Base-by-base conservation (phyloP, 1,140 invertebrate species). In the Bradysia coprophila region DNA sequence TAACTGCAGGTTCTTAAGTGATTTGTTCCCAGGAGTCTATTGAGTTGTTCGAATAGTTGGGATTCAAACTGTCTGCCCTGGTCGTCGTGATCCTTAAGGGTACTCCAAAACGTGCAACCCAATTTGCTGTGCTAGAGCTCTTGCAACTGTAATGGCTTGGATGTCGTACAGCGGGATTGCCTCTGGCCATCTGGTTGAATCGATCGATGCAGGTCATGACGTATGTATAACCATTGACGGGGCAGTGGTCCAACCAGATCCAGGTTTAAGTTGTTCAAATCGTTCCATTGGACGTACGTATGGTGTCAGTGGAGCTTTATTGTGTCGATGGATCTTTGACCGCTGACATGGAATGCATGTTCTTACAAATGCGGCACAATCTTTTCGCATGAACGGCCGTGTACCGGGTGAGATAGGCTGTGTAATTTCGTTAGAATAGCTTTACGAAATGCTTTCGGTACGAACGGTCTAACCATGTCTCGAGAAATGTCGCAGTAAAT, bases 101-200 rank as follows among this genome's bases (percentile, higher is more conserved):
- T 3, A 46, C 32, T 1, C 62, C 63, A 43, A 51, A 67, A n/a
- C 55, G 46, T 2, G 47, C 22, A 18, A 66, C 51, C 55, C 59
- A 64, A 2, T 37, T 41, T n/a, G n/a, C 13, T 40, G 39, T 19
- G 55, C 45, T 18, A 69, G 48, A 3, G 54, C 51, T 32, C 42
- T 16, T 1, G 51, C 50, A 2, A 64, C 48, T 3, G 52, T 53
- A 19, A 55, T 46, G 9, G 60, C 54, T 5, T 49, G 48, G 1
- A 57, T 58, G 22, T 66, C 40, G 34, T 38, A 15, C 10, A 53
- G 6, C 11, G 43, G 39, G 2, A 48, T 34, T 2, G 52, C 55
- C 40, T 55, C 56, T 4, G 53, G 51, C 54, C 56, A 63, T 8
- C 50, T 40, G 0, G 52, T n/a, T 38, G 24, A 47, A 53, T 8